Evolutionary conservation across 2,797 vertebrate genomes (phyloP), one percentile per base, ranked within the genome.

Genomic region (Dromococcyx pavoninus): DNA sequence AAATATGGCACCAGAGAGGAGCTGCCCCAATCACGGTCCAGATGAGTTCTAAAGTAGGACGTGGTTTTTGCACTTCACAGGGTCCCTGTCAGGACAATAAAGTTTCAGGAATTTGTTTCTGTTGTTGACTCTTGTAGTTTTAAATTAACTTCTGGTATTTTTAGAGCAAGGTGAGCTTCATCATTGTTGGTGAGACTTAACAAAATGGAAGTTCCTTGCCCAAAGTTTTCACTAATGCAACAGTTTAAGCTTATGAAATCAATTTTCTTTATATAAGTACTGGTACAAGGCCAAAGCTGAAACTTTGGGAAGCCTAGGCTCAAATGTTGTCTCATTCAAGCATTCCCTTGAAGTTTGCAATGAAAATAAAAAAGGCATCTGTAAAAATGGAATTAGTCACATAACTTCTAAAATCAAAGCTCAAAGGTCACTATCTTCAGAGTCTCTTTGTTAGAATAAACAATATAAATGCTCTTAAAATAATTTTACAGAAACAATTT

Each of bases 341-440:
- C 90, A 95, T 94, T 94, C 80, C 89, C 91, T 94, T 97, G 95
- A 97, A 97, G 95, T 96, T 92, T 86, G 93, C 83, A 90, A 95
- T 76, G 85, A 96, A 92, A 79, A 90, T 96, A 75, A 96, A 53
- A 86, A 94, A 74, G 94, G 35, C 53, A 88, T 91, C 90, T 91
- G 91, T 77, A 86, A 72, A 88, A 87, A 75, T 5, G 11, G 60
- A 89, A 94, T 95, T 96, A 95, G 93, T 91, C 86, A 88, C 13
- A 50, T 88, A 95, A 94, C 85, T 96, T 89, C 89, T 88, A 88
- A 95, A 94, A 88, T 78, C 46, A 93, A 94, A 91, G 89, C 70
- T 50, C 16, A 89, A 89, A 94, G 94, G 89, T 81, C 79, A 22
- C 5, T 19, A 35, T 81, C 60, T 93, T 3, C 56, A 84, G 85